Percentiles rank a stretch among this genome's conserved stretches.
These are phyloP conservation scores for Rhagoletis pomonella DNA, from an alignment of 1,140 invertebrate genomes.

Conservation along the genomic window DNA sequence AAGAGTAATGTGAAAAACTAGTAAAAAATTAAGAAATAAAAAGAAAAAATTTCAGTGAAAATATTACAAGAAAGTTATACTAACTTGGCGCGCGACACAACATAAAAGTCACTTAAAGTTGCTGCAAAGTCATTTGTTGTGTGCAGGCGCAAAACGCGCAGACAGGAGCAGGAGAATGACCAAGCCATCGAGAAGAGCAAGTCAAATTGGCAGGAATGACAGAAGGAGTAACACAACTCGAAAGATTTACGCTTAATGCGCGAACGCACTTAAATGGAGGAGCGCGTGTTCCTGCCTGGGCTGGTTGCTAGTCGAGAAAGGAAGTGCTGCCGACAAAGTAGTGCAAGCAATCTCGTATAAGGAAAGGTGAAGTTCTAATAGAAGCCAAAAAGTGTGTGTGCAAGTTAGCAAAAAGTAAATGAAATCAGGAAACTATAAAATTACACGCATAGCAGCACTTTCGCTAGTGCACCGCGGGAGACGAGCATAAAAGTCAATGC, in stretches of 20 bases:
- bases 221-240: not conserved
- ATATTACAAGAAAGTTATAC: not conserved
- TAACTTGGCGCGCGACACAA: not conserved
- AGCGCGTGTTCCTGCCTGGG: not conserved
- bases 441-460: slow-evolving; percentile 48
- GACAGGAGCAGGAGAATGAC: not conserved
- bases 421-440: slow-evolving; percentile 53
- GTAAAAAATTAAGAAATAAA: not conserved
- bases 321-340: not conserved
- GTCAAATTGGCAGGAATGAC: slow-evolving; percentile 6
- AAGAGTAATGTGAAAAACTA: not conserved
- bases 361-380: not conserved
- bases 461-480: not conserved
- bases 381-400: not conserved
- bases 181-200: not conserved
- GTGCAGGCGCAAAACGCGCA: not conserved
- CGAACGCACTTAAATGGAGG: slow-evolving; percentile 40
- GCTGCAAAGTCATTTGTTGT: slow-evolving; percentile 45
- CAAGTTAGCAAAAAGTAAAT: not conserved
- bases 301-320: not conserved
- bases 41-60: not conserved
- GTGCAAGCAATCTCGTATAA: not conserved
- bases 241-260: slow-evolving; percentile 48
- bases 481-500: not conserved
- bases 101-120: slow-evolving; percentile 44